Conservation (phyloP, 2,888 invertebrate species). For the Limnephilus lunatus region DNA sequence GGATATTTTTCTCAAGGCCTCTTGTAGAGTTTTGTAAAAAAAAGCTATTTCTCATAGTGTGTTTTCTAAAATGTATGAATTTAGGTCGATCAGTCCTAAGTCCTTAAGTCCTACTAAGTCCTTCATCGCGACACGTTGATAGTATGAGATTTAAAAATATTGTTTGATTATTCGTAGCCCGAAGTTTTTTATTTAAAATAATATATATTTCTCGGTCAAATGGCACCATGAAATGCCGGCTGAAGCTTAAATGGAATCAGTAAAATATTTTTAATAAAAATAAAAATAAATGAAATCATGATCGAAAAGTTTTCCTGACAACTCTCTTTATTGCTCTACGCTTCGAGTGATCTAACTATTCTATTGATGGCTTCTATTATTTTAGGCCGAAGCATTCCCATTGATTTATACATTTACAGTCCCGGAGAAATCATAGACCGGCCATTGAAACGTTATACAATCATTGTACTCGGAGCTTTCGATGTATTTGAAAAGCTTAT, state of each 20-base stretch:
- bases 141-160: too few species aligned
- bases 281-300: not conserved
- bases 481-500: slow-evolving; percentile 18
- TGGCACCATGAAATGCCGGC: too few species aligned
- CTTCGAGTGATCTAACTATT: not conserved
- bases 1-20: too few species aligned
- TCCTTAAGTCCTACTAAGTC: too few species aligned
- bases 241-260: not conserved
- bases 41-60: too few species aligned
- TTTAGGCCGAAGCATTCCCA: not conserved
- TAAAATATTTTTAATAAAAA: not conserved
- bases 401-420: not conserved
- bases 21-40: too few species aligned
- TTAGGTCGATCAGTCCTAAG: too few species aligned
- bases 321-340: not conserved
- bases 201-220: too few species aligned
- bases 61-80: too few species aligned
- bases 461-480: not conserved
- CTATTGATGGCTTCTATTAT: not conserved
- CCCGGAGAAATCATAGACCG: not conserved
- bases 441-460: not conserved
- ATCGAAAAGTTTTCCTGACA: not conserved
- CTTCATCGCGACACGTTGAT: too few species aligned
- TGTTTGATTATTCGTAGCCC: too few species aligned
- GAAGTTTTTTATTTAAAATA: too few species aligned